Conservation (phyloP, 2,797 vertebrate genomes). For the Helicolenus hilgendorfi region DNA sequence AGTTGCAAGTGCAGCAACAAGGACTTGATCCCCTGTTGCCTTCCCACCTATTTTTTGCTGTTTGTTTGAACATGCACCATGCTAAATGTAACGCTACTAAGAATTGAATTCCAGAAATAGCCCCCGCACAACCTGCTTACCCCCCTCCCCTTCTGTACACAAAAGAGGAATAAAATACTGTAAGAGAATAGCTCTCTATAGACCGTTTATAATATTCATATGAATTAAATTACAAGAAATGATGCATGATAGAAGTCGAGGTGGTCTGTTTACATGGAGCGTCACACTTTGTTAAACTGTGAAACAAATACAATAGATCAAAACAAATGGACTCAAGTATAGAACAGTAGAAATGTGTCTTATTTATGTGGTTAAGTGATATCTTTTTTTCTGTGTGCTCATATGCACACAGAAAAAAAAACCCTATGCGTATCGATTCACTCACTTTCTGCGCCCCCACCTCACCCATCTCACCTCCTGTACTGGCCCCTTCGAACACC, state of each 20-base stretch:
- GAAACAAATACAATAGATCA: background rate
- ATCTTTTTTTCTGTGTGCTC: background rate
- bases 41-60: background rate
- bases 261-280: background rate
- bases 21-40: background rate
- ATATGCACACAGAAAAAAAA: background rate
- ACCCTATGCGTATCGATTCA: background rate
- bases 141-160: background rate
- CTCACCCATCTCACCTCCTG: background rate
- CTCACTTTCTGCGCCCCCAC: background rate
- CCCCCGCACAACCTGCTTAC: background rate
- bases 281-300: background rate
- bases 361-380: background rate
- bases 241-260: too few relatives aligned
- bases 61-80: background rate
- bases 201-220: background rate
- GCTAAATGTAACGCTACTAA: background rate
- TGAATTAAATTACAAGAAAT: background rate
- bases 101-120: background rate
- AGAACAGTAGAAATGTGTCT: background rate
- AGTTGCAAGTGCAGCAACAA: background rate
- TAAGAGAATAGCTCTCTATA: background rate
- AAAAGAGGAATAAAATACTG: background rate
- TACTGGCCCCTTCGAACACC: background rate
- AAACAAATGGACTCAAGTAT: background rate